A percentile compares a stretch with the other conserved stretches of the same genome.
Evolutionary conservation across 2,797 vertebrate genomes (phyloP).

Genomic region (Brachymystax lenok): DNA sequence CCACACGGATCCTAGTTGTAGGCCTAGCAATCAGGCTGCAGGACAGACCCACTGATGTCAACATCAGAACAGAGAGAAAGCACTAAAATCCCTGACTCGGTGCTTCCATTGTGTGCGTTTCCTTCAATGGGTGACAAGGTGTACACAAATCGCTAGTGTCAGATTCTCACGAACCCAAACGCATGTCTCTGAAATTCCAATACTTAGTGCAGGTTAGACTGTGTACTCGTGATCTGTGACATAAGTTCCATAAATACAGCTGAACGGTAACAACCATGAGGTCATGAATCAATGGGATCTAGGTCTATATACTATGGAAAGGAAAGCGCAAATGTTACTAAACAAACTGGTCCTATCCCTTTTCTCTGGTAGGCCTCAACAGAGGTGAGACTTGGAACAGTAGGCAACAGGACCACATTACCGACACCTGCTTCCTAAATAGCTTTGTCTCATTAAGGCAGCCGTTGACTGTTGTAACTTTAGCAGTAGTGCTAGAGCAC

Average conservation of each 20-base stretch:
- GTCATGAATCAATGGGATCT: background rate
- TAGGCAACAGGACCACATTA: conserved; percentile 57
- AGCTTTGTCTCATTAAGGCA: conserved; percentile 59
- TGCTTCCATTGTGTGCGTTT: conserved; percentile 51
- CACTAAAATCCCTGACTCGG: conserved; percentile 49
- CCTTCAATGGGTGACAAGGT: conserved; percentile 22
- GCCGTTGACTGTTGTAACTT: conserved; percentile 57
- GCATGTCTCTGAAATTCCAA: background rate
- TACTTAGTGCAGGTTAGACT: background rate
- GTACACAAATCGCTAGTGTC: conserved; percentile 22
- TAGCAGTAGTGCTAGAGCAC: conserved; percentile 42
- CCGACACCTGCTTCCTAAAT: conserved; percentile 64
- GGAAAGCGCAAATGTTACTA: background rate
- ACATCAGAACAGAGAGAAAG: conserved; percentile 21
- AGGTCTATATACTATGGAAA: background rate
- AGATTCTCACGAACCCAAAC: conserved; percentile 18
- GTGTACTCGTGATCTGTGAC: background rate
- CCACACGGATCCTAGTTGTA: background rate
- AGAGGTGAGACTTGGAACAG: background rate
- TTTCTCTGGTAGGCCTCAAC: conserved; percentile 16
- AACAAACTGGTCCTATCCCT: background rate
- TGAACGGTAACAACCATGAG: background rate
- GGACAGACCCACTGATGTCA: conserved; percentile 2
- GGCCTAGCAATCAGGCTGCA: background rate
- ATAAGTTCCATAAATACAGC: background rate